Evolutionary conservation across 1,140 invertebrate species (phyloP).

Genomic region (Pogonomyrmex barbatus): DNA sequence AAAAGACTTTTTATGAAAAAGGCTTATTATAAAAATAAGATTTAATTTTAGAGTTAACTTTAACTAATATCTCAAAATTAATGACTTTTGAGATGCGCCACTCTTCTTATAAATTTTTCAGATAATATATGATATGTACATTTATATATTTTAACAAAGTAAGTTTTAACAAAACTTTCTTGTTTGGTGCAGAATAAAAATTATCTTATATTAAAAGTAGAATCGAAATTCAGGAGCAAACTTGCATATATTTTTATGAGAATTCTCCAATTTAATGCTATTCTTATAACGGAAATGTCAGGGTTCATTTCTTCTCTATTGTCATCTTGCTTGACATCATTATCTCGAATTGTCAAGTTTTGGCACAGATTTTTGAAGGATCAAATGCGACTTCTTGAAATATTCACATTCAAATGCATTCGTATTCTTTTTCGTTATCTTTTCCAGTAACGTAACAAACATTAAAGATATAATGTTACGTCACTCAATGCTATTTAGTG

Average conservation of each 20-base stretch:
- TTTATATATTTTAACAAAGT: no score
- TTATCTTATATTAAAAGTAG: neutral
- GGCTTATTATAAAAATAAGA: no score
- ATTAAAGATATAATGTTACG: neutral
- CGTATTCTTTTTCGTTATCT: neutral
- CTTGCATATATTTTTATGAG: neutral
- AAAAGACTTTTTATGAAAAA: no score
- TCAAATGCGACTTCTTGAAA: neutral
- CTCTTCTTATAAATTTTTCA: no score
- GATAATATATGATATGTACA: no score
- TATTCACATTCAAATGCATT: neutral
- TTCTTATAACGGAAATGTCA: conserved; percentile 32
- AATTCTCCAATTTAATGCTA: neutral
- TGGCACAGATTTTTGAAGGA: neutral
- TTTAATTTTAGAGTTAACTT: no score
- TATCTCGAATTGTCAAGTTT: conserved; percentile 14
- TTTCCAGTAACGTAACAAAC: neutral
- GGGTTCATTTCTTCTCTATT: conserved; percentile 2
- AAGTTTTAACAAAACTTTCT: neutral
- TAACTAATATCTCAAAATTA: no score
- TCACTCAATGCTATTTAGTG: neutral
- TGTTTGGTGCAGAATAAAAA: neutral
- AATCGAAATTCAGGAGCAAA: neutral
- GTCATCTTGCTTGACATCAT: neutral
- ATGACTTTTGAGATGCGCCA: no score